phyloP scores from a whole-genome alignment of 2,113 vertebrate species.

The Chelonoidis abingdonii region DNA sequence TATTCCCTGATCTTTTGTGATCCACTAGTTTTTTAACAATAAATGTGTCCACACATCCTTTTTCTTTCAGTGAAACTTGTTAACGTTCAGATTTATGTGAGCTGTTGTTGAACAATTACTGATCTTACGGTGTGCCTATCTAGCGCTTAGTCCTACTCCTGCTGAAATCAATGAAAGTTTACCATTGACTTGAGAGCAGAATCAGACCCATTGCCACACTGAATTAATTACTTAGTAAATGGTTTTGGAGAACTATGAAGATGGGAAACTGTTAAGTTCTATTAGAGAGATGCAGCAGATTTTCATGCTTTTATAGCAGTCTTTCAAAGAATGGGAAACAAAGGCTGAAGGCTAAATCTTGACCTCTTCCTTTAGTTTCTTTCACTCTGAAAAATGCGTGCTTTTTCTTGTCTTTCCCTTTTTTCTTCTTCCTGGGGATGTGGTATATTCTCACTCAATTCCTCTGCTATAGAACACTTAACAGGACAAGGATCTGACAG shows the following conservation, averaged over 20 bases:
- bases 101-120: not conserved
- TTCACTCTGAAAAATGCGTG: not conserved
- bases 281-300: not conserved
- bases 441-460: constrained; percentile 8
- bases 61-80: not conserved
- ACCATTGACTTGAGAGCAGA: not conserved
- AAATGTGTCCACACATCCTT: not conserved
- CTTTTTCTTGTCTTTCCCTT: not conserved
- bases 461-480: not conserved
- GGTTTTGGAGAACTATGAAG: not conserved
- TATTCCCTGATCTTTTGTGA: not conserved
- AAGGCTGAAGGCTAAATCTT: not conserved
- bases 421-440: not conserved
- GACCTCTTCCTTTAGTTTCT: not conserved
- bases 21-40: not conserved
- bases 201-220: not conserved
- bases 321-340: not conserved
- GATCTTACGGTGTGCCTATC: not conserved
- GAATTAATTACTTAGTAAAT: not conserved
- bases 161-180: not conserved
- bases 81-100: not conserved
- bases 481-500: not conserved
- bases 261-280: not conserved
- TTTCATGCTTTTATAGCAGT: not conserved
- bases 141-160: not conserved